Conservation (phyloP, 2,888 invertebrate genomes). For the Hypercompe scribonia region DNA sequence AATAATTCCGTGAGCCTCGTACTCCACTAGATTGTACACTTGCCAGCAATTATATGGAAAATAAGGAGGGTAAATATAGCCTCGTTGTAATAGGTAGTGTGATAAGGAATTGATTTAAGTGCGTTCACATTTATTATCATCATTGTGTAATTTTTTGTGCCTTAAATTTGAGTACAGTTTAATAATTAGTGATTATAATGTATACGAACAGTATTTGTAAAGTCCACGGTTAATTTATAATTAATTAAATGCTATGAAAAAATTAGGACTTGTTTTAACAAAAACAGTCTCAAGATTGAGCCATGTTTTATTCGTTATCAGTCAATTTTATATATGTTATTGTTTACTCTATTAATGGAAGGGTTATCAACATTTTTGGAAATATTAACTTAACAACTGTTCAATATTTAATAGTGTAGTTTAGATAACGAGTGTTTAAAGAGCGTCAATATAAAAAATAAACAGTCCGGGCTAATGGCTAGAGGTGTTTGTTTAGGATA, state of each 20-base stretch:
- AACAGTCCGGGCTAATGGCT: conserved; percentile 15
- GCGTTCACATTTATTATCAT: not conserved
- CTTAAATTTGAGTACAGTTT: not conserved
- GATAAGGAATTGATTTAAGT: not conserved
- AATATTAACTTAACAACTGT: conserved; percentile 7
- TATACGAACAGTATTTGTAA: not conserved
- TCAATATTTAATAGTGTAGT: conserved; percentile 21
- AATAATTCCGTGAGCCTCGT: conserved; percentile 38
- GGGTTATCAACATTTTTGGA: conserved; percentile 13
- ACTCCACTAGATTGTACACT: conserved; percentile 47
- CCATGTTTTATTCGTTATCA: not conserved
- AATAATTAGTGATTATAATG: no score
- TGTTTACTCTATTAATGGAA: conserved; percentile 19
- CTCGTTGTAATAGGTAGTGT: conserved; percentile 10
- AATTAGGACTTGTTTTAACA: not conserved
- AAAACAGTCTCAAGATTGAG: not conserved
- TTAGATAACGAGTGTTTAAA: conserved; percentile 28
- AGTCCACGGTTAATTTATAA: not conserved
- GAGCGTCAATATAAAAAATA: conserved; percentile 11
- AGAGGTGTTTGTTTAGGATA: conserved; percentile 37
- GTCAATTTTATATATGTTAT: not conserved
- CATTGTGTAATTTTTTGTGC: not conserved
- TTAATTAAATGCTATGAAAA: not conserved
- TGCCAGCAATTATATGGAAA: conserved; percentile 47
- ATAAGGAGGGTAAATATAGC: conserved; percentile 44